A percentile compares a stretch with the other conserved stretches of the same genome.
Conservation (phyloP, 1,140 invertebrate genomes). For the Drosophila kohkoa region DNA sequence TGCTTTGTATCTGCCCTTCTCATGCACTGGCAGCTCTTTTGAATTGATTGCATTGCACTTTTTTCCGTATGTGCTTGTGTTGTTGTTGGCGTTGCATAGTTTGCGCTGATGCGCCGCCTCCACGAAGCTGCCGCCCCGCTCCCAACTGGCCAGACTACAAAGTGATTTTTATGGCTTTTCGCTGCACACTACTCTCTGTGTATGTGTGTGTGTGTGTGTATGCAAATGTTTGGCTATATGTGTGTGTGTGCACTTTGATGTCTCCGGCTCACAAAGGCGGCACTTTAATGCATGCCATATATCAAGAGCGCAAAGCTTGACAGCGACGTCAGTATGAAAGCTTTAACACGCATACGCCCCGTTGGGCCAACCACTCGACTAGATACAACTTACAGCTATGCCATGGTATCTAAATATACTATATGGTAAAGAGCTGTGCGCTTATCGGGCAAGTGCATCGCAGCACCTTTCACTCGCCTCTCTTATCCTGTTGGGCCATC, state of each 20-base stretch:
- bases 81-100: constrained; percentile 73
- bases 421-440: not conserved
- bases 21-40: constrained; percentile 51
- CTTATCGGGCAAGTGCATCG: constrained; percentile 44
- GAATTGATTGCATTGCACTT: constrained; percentile 82
- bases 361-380: constrained; percentile 27
- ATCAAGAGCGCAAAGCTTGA: constrained; percentile 71
- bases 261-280: constrained; percentile 76
- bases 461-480: constrained; percentile 36
- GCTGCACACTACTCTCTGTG: constrained; percentile 32
- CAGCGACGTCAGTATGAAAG: constrained; percentile 59
- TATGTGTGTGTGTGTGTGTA: constrained; percentile 34
- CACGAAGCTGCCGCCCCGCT: constrained; percentile 37
- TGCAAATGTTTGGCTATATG: constrained; percentile 60
- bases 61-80: constrained; percentile 47
- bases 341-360: constrained; percentile 78
- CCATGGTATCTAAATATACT: not conserved
- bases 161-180: constrained; percentile 81
- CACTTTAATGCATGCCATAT: constrained; percentile 74
- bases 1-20: constrained; percentile 4
- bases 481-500: constrained; percentile 69
- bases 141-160: constrained; percentile 49
- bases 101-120: constrained; percentile 74
- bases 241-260: constrained; percentile 71
- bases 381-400: not conserved